These are phyloP conservation scores for Xestia ashworthii DNA, from an alignment of 2,888 invertebrate species.

Conservation along the genomic window DNA sequence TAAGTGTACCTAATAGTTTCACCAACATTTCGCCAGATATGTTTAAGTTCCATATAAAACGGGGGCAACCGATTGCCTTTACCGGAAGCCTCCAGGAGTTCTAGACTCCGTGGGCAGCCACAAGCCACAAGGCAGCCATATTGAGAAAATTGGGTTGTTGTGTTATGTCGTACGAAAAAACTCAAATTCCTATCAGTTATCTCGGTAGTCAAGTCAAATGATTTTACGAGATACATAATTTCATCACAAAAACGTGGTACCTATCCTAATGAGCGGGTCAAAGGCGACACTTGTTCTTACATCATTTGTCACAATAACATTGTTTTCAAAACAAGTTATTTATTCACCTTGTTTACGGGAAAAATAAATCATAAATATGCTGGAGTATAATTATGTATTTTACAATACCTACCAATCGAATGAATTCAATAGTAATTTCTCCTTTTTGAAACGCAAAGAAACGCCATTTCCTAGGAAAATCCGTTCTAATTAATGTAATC, in stretches of 20 bases:
- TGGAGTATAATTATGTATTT: neutral
- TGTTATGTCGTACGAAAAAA: neutral
- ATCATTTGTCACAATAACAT: slow-evolving; percentile 2
- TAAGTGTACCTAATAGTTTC: neutral
- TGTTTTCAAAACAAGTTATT: slow-evolving; percentile 35
- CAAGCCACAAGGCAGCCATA: no score
- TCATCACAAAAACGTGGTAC: neutral
- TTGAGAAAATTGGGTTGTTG: neutral
- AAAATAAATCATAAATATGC: slow-evolving; percentile 7
- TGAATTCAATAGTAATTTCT: neutral
- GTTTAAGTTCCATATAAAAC: neutral
- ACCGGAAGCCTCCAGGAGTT: no score
- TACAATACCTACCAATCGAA: neutral
- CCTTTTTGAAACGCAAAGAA: neutral
- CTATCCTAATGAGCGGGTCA: slow-evolving; percentile 6
- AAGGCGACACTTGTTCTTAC: neutral
- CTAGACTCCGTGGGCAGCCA: neutral
- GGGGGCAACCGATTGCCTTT: neutral
- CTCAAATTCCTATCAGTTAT: neutral
- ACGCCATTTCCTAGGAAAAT: neutral
- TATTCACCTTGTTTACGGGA: slow-evolving; percentile 17
- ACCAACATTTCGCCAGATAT: neutral
- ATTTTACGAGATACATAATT: neutral
- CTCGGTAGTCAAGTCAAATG: neutral
- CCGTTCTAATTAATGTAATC: neutral